Base-by-base conservation (phyloP, 2,113 vertebrate genomes). In the Vidua chalybeata region DNA sequence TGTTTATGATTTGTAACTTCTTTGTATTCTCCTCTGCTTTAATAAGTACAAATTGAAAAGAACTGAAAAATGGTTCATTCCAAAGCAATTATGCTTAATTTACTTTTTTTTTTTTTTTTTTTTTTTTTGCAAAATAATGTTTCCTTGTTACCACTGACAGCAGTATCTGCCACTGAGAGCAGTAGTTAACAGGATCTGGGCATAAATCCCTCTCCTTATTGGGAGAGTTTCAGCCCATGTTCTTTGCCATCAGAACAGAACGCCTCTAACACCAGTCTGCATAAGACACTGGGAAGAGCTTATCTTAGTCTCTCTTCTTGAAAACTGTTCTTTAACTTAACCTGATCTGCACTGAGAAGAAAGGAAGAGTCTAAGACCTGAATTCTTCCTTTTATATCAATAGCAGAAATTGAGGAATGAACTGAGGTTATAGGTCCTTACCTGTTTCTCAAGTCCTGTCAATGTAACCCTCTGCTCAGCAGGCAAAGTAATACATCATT, bases 251-350 rank as follows among this genome's bases (percentile, higher is more conserved):
- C 17, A 10, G 21, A 84, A 52, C 16, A 49, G 26, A 81, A 35
- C 0, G 0, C 22, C 27, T 52, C 68, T 35, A 30, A 20, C 27
- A 55, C 7, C 31, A 54, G 11, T 10, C n/a, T 68, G 30, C 41
- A 33, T 15, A 84, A 39, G 11, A 17, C 21, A 7, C 11, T 78
- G 27, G 30, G n/a, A 89, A 68, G 13, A 69, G 39, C 30, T 73
- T 59, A 30, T 33, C 21, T 59, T 27, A 35, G 16, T 43, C 56
- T 51, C 16, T 73, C 12, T 49, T 63, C 35, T 66, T 63, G 64
- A 24, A 64, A 89, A 49, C 45, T 69, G 2, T 56, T 72, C 12
- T 18, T 14, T 68, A 68, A 31, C 13, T 56, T 79, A 56, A 64
- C 7, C 43, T 73, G 49, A n/a, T 48, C 48, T 17, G 3, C 24